Evolutionary conservation across 2,113 vertebrate genomes (phyloP).

Genomic region (Todiramphus saurophagus): DNA sequence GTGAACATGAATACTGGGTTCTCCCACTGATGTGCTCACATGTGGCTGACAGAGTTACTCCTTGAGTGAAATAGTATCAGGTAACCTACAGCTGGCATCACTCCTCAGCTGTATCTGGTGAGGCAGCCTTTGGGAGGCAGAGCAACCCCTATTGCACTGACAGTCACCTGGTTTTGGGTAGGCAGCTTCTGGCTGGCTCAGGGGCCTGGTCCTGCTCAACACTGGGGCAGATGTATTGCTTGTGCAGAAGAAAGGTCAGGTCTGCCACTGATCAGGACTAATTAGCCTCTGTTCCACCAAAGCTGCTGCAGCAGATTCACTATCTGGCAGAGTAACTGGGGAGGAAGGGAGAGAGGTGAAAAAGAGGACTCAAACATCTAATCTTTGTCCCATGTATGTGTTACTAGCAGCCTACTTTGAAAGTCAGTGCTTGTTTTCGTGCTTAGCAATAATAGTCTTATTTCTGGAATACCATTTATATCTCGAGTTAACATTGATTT

Average conservation of each 20-base stretch:
- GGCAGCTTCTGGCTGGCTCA: not conserved
- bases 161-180: not conserved
- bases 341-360: not conserved
- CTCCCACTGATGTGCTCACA: not conserved
- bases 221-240: fast-evolving
- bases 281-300: fast-evolving
- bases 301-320: not conserved
- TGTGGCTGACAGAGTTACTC: not conserved
- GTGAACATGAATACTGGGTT: not conserved
- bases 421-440: not conserved
- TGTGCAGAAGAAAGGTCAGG: not conserved
- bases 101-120: not conserved
- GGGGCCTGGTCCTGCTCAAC: not conserved
- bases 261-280: not conserved
- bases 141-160: not conserved
- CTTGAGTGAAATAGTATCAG: too few species aligned
- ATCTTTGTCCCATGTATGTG: not conserved
- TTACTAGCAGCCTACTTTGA: not conserved
- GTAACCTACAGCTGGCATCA: not conserved
- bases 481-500: not conserved
- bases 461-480: not conserved
- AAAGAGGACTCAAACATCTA: not conserved
- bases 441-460: not conserved
- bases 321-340: not conserved
- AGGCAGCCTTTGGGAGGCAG: not conserved